Evolutionary conservation across 2,113 vertebrate genomes (phyloP).

Genomic region (Arenaria interpres): DNA sequence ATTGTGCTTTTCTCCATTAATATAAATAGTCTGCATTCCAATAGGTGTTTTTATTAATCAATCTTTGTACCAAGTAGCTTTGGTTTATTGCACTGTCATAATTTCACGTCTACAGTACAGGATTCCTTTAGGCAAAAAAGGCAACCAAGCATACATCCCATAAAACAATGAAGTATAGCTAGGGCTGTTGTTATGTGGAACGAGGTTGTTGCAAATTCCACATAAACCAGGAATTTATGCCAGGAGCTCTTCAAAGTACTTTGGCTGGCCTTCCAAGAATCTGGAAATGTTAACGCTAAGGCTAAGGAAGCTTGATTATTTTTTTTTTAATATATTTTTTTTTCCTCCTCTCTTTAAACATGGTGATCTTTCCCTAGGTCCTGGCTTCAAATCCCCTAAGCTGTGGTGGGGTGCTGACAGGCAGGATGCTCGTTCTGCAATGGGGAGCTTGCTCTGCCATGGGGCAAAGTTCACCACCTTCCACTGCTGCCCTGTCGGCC

Average conservation of each 20-base stretch:
- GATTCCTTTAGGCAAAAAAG: conserved; percentile 10
- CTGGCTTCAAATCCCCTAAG: not conserved
- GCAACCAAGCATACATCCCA: not conserved
- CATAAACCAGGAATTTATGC: not conserved
- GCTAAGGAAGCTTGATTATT: not conserved
- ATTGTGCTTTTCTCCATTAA: not conserved
- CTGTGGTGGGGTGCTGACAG: rapidly evolving
- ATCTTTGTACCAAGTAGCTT: not conserved
- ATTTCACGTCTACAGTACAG: not conserved
- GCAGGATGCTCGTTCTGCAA: not conserved
- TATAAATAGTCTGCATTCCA: not conserved
- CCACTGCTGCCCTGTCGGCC: rapidly evolving
- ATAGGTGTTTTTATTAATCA: not conserved
- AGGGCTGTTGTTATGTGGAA: not conserved
- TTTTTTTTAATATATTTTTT: not conserved
- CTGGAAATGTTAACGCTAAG: not conserved
- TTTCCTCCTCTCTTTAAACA: not conserved
- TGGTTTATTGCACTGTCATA: not conserved
- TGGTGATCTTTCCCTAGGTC: not conserved
- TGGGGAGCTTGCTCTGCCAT: not conserved
- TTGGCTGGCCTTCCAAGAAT: not conserved
- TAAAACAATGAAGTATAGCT: conserved; percentile 20
- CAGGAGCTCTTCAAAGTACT: not conserved
- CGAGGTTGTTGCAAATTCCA: not conserved
- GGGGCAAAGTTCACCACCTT: not conserved